Evolutionary conservation across 2,797 vertebrate species (phyloP).

Genomic region (Alectoris magna): DNA sequence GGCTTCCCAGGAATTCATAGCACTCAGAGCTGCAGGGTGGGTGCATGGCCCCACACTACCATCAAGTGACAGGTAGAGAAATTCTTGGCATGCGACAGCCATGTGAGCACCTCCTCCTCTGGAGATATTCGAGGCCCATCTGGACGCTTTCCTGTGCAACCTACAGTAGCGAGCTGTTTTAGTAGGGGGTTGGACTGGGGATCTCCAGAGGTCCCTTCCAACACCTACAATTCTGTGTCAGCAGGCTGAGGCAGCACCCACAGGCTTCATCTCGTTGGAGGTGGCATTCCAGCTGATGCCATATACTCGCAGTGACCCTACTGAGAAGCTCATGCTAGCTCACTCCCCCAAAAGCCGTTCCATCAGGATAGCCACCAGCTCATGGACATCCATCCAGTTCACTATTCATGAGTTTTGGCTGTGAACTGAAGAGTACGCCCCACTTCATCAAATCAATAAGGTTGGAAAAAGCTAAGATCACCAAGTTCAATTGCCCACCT

Average conservation of each 20-base stretch:
- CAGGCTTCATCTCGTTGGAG: background rate
- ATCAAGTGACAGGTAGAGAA: constrained; percentile 27
- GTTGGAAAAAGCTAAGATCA: too few species aligned
- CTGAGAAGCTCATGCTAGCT: accelerated
- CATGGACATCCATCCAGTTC: accelerated
- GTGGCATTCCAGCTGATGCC: background rate
- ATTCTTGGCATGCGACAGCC: background rate
- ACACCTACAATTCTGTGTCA: accelerated
- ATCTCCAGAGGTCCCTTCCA: too few species aligned
- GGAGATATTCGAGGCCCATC: too few species aligned
- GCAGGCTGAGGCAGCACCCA: background rate
- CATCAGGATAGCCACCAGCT: accelerated
- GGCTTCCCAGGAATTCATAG: background rate
- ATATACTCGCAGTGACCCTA: accelerated
- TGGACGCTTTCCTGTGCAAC: too few species aligned
- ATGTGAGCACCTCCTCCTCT: accelerated
- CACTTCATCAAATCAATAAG: background rate
- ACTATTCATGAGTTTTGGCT: accelerated
- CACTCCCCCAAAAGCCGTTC: background rate
- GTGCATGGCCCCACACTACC: background rate
- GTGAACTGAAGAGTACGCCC: accelerated
- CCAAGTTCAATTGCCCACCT: too few species aligned
- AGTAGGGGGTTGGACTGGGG: too few species aligned
- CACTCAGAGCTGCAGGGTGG: accelerated
- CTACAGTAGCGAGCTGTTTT: too few species aligned